Conservation (phyloP, 2,888 invertebrate genomes). For the Calliphora vomitoria region DNA sequence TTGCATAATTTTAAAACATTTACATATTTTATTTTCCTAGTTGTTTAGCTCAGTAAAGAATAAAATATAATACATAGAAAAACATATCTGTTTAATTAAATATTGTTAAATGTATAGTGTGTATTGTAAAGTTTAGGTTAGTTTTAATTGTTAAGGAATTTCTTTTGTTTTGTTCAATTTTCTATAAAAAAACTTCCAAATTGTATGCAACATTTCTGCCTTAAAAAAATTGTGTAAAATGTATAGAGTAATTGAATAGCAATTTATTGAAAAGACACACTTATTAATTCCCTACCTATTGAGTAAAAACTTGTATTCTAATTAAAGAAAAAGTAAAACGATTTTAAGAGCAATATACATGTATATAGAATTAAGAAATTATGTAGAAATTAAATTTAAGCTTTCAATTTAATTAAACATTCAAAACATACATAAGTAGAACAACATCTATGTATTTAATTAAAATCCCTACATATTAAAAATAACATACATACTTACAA, state of each 20-base stretch:
- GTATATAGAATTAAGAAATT: constrained; percentile 45
- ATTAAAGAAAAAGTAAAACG: constrained; percentile 20
- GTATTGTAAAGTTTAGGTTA: constrained; percentile 39
- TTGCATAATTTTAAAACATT: neutral
- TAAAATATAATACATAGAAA: constrained; percentile 32
- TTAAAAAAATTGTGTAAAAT: constrained; percentile 69
- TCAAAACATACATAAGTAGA: constrained; percentile 3
- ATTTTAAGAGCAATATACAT: constrained; percentile 56
- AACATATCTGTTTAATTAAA: constrained; percentile 64
- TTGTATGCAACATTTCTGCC: constrained; percentile 71
- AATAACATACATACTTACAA: constrained; percentile 4
- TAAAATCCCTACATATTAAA: neutral
- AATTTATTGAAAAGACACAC: constrained; percentile 36
- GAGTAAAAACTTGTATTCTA: constrained; percentile 2
- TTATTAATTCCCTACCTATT: constrained; percentile 15
- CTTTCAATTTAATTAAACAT: constrained; percentile 41
- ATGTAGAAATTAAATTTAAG: constrained; percentile 47
- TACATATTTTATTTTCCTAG: constrained; percentile 8
- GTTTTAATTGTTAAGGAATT: constrained; percentile 21
- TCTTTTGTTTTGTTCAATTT: constrained; percentile 46
- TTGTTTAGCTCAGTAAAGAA: neutral
- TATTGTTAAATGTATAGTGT: constrained; percentile 11
- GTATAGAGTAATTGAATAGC: constrained; percentile 40
- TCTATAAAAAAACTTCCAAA: constrained; percentile 62
- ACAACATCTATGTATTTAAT: neutral